phyloP scores from a whole-genome alignment of 1,140 invertebrate genomes.

The Rhagoletis zephyria region DNA sequence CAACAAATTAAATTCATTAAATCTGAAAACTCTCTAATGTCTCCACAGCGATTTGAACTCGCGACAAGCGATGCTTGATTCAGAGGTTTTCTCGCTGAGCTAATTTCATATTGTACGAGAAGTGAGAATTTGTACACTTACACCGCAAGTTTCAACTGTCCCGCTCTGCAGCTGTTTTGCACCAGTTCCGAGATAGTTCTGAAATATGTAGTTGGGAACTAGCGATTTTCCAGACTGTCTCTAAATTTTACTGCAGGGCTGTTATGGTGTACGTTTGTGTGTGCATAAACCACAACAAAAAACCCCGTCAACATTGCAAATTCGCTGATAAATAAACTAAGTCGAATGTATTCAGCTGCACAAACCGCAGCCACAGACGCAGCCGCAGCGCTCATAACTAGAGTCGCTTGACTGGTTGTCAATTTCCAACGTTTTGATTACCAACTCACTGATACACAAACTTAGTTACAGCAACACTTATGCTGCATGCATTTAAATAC shows the following conservation, averaged over 20 bases:
- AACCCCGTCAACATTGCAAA: neutral
- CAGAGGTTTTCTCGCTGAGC: no score
- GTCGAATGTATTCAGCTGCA: slow-evolving; percentile 7
- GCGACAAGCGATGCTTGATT: no score
- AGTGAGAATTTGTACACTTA: no score
- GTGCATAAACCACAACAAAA: neutral
- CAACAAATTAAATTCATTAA: no score
- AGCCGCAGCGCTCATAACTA: neutral
- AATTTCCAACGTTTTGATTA: slow-evolving; percentile 18
- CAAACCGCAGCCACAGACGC: neutral
- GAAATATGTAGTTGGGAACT: no score
- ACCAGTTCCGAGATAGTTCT: no score
- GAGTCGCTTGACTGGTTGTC: neutral
- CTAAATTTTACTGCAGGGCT: neutral
- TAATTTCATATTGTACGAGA: no score
- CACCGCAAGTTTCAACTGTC: no score
- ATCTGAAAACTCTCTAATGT: no score
- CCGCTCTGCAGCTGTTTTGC: no score
- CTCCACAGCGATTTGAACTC: no score
- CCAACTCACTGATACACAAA: neutral
- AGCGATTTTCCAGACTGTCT: no score
- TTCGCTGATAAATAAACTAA: slow-evolving; percentile 1
- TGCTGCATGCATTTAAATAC: neutral
- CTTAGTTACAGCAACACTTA: neutral
- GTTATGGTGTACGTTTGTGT: neutral